Conservation (phyloP, 2,113 vertebrate species). For the Anhinga rufa region DNA sequence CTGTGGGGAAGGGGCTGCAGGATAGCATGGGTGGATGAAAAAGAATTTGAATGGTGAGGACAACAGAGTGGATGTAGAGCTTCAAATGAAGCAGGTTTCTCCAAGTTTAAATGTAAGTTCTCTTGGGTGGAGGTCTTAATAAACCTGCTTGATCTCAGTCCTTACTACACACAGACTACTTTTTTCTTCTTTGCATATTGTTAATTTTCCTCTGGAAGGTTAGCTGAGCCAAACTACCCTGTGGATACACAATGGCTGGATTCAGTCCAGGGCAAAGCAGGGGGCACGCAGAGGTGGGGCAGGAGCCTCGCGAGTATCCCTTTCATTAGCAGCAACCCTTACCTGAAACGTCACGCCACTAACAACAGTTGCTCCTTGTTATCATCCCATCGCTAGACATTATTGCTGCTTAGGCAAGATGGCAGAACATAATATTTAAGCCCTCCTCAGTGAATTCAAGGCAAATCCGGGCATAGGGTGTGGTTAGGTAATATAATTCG, state of each 20-base stretch:
- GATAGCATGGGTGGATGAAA: neutral
- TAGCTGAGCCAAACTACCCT: neutral
- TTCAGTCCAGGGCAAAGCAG: neutral
- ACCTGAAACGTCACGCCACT: neutral
- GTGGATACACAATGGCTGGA: neutral
- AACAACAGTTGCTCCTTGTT: neutral
- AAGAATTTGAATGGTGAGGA: neutral
- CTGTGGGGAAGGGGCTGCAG: neutral
- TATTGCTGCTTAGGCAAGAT: neutral
- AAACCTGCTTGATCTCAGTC: neutral
- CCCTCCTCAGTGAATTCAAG: neutral
- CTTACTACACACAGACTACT: neutral
- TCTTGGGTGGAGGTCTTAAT: neutral
- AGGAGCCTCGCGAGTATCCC: neutral
- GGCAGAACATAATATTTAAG: neutral
- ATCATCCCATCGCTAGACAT: neutral
- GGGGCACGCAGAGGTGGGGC: neutral
- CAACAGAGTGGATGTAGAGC: neutral
- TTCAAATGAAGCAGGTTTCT: neutral
- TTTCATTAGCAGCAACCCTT: neutral
- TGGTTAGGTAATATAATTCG: neutral
- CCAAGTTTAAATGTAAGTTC: conserved; percentile 2
- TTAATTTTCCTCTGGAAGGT: neutral
- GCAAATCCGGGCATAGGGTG: neutral
- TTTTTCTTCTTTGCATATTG: neutral